A percentile compares a stretch with the other conserved stretches of the same genome.
These are phyloP conservation scores for Antennarius maculatus DNA, from an alignment of 2,797 vertebrate species.

Conservation along the genomic window DNA sequence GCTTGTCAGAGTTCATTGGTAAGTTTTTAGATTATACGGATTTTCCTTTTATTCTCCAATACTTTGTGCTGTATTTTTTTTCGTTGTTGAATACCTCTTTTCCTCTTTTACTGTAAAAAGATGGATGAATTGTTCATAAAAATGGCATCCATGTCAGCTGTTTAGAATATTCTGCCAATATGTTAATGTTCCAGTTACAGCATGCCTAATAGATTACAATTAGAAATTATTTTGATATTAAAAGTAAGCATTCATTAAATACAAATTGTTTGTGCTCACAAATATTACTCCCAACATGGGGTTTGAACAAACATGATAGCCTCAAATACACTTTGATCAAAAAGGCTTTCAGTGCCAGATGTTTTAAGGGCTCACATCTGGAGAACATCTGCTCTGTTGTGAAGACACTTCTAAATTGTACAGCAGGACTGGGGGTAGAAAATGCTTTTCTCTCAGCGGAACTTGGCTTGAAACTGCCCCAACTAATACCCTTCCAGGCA, in stretches of 20 bases:
- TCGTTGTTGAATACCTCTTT: not conserved
- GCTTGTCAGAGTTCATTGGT: not conserved
- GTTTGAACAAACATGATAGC: constrained; percentile 69
- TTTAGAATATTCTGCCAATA: constrained; percentile 29
- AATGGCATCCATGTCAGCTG: constrained; percentile 30
- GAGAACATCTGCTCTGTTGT: constrained; percentile 79
- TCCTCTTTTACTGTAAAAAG: constrained; percentile 1
- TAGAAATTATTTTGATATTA: constrained; percentile 4
- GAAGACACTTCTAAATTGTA: constrained; percentile 65
- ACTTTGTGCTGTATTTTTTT: constrained; percentile 1
- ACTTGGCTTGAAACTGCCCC: constrained; percentile 37
- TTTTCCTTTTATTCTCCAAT: not conserved
- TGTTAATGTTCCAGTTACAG: constrained; percentile 27
- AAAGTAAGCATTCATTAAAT: constrained; percentile 23
- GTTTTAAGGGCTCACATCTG: constrained; percentile 82
- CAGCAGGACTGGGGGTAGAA: constrained; percentile 34
- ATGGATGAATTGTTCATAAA: constrained; percentile 41
- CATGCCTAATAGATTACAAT: constrained; percentile 12
- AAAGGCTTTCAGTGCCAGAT: constrained; percentile 76
- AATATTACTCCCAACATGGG: constrained; percentile 47
- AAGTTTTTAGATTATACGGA: not conserved
- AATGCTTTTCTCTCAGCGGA: too few species aligned
- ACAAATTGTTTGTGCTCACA: constrained; percentile 38
- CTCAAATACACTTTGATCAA: constrained; percentile 72
- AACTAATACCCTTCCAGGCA: constrained; percentile 31